Evolutionary conservation across 1,140 invertebrate genomes (phyloP), one percentile per base, ranked within the genome.

Genomic region (Drosophila lacertosa): DNA sequence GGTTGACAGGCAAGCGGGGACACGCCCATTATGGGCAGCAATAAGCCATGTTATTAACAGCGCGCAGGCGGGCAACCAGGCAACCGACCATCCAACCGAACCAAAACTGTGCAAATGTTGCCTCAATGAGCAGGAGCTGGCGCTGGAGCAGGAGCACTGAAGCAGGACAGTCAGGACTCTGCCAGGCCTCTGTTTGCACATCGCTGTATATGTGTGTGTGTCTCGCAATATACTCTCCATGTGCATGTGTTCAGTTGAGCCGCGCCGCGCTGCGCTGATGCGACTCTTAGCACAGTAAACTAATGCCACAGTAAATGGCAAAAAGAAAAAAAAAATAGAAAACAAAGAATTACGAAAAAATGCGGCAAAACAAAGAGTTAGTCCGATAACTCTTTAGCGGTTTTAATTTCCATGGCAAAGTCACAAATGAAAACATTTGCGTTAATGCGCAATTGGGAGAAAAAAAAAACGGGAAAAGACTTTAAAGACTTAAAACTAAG

Each of bases 1-100:
- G 59, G 78, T 76, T 75, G 75, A 80, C 77, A 88, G 62, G 48
- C 50, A 44, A 67, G 44, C 32, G 42, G 74, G 50, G 62, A 45
- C 60, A 67, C 54, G 45, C 51, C 81, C 77, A 88, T 86, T 88
- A 86, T 72, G 81, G 78, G 77, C 74, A 69, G 77, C 82, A 88
- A 86, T 86, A 86, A 82, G 81, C 81, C 81, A 88, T 75, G 81
- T 86, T 86, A 86, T 81, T 86, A 81, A 86, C 82, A 86, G 75
- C 44, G 58, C 37, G 42, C 60, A 15, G 64, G 40, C 42, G 50
- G 47, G 55, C 42, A 62, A 24, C 44, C 24, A 57, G 20, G 18
- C 33, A 65, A 65, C 60, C 60, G 72, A 40, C 63, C 66, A 68
- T 75, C 53, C 82, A 68, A 78, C 53, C 82, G 74, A 71, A 53